phyloP scores from a whole-genome alignment of 2,113 vertebrate species.

The Fregetta grallaria region DNA sequence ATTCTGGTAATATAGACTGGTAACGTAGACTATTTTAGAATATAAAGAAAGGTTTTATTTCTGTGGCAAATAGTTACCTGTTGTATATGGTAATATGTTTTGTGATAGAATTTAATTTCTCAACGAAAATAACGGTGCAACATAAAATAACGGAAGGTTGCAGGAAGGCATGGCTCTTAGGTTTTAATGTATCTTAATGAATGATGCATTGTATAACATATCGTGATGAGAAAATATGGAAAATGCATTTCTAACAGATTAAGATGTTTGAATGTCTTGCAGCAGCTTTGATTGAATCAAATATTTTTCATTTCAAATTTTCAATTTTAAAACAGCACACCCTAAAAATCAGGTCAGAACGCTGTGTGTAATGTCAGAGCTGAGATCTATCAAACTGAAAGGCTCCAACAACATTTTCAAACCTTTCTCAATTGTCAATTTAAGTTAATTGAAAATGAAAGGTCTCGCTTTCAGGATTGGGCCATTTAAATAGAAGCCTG shows the following conservation, averaged over 20 bases:
- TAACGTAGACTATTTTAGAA: background rate
- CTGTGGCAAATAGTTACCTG: background rate
- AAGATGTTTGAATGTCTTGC: background rate
- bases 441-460: conserved; percentile 75
- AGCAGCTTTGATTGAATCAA: background rate
- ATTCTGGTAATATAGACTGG: background rate
- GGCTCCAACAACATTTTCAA: conserved; percentile 70
- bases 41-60: background rate
- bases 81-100: background rate
- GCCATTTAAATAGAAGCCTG: conserved; percentile 69
- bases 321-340: conserved; percentile 2
- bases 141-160: background rate
- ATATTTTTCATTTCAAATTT: conserved; percentile 53
- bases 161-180: background rate
- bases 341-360: conserved; percentile 52
- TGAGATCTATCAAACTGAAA: conserved; percentile 69
- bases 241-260: background rate
- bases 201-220: background rate
- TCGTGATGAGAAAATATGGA: background rate
- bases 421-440: conserved; percentile 73
- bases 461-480: conserved; percentile 70
- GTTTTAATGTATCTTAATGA: background rate
- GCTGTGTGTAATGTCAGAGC: conserved; percentile 45
- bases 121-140: background rate
- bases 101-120: background rate